Evolutionary conservation across 2,888 invertebrate genomes (phyloP), one percentile per base, ranked within the genome.

Genomic region (Lordiphosa andalusiaca): DNA sequence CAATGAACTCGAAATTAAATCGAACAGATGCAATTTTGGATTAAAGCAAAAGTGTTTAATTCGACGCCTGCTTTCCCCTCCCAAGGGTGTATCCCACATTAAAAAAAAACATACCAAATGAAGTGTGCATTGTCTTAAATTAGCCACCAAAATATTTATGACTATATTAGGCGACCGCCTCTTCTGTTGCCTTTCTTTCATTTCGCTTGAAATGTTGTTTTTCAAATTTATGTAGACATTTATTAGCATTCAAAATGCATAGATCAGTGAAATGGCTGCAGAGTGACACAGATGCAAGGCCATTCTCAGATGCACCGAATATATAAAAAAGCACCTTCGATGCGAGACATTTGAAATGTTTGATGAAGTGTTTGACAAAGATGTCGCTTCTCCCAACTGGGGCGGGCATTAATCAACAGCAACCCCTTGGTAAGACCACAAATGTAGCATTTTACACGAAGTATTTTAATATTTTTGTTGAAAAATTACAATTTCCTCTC

Each of bases 191-290:
- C 40, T 13, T 53, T 47, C 25, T 61, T 41, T 68, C 53, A 67
- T 75, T 64, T 13, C 16, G 58, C 44, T 48, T 65, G 72, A 69
- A 58, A 74, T 82, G 73, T 69, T 62, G 63, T 13, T 51, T 10
- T 53, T 55, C 12, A 68, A 80, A 86, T 86, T 86, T 86, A 87
- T 86, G 84, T 63, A 67, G 86, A 86, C 87, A 75, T 87, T 86
- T 86, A 87, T 86, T 80, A 72, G 77, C 85, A 81, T 56, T 55
- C 59, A 62, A 61, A 73, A 68, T 62, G 67, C 76, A 81, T 84
- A 76, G 80, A 85, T 80, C 85, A 84, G 53, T 64, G 65, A 59
- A 75, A 75, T 66, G 68, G 53, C 69, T 61, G 63, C 54, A 62
- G 54, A 72, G 60, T 77, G 81, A 77, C 76, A 77, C 66, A 73